Base-by-base conservation (phyloP, 2,113 vertebrate genomes). In the Archocentrus centrarchus region DNA sequence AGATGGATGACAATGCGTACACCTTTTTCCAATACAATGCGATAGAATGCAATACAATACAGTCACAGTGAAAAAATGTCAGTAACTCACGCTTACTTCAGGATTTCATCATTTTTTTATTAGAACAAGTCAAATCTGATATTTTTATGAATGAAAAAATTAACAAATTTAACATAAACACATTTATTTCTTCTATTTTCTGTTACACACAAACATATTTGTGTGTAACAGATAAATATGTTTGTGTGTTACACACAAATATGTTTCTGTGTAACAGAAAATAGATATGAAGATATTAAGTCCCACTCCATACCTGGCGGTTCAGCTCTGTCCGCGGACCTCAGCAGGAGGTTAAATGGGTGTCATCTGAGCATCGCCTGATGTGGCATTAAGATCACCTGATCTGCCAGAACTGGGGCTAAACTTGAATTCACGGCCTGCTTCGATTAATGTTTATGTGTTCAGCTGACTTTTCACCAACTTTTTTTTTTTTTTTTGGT, bases 381-480 rank as follows among this genome's bases (percentile, higher is more conserved):
- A 24, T 24, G 24, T 24, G 24, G 24, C 24, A 24, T 24, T 24
- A 68, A 50, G 64, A 68, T 47, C 22, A 47, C 11, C 22, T 18
- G 39, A 66, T 66, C 8, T 66, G 0, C 39, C 14, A 68, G 22
- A 44, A 47, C 17, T 68, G 39, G 6, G 15, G 24, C 24, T 27
- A 68, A 68, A 10, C 64, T 47, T 68, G 64, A 68, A 18, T 47
- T 41, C 64, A 47, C 0, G 14, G 13, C 22, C 15, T 27, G 14
- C 39, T 27, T 50, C 27, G 30, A 50, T 17, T 6, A 0, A 73
- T 0, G 20, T 3, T 32, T 73, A 20, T 0, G 0, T 1, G 24
- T n/a, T 50, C 44, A 1, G 0, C 44, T 53, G 24, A 7, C 44
- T 30, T 50, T 3, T 20, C 18, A 30, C 30, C 41, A 7, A 7